Evolutionary conservation across 37 sponge, comb jelly and placozoan species (phyloP), one percentile per base, ranked within the genome.

Genomic region (Oscarella lobularis): DNA sequence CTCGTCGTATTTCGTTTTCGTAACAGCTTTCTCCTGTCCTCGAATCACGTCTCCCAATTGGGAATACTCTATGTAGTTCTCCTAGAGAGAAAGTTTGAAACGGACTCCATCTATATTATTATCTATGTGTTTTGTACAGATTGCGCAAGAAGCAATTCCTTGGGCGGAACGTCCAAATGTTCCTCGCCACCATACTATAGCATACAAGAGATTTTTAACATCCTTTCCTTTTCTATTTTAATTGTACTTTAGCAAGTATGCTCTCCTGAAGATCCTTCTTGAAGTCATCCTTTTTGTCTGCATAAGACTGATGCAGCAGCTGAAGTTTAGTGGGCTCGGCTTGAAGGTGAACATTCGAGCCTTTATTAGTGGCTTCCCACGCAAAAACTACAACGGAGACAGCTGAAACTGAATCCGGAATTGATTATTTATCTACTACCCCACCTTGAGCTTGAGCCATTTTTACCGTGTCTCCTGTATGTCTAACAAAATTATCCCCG

Each of bases 291-390:
- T 95, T 95, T 40, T 90, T 85, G 40, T 80, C 81, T 74, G 80
- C 35, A 70, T 90, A 93, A 39, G 90, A 85, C 39, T 85, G 85
- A 75, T 93, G 84, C 81, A 98, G 88, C 35, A 98, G 83, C 65
- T 90, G 91, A 37, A 90, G 80, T 55, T 93, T 90, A 41, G 99
- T 98, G 35, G 99, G 99, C 67, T 98, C 99, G 6, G 91, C 99
- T 55, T 87, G 88, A 3, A 92, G 82, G 67, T 98, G 99, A 31
- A 98, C 84, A 70, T 90, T 90, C 35, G 87, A 80, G 9, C 94
- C 99, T 38, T 86, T 95, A 40, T 98, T 87, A 66, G 72, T 83
- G 4, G 99, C 91, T 35, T 98, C 99, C 99, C 99, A 98, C 0
- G 99, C 88, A 86, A 98, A 98, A 85, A 98, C 93, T 92, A 37